Evolutionary conservation across 2,888 invertebrate species (phyloP).

Genomic region (Drosophila yooni): DNA sequence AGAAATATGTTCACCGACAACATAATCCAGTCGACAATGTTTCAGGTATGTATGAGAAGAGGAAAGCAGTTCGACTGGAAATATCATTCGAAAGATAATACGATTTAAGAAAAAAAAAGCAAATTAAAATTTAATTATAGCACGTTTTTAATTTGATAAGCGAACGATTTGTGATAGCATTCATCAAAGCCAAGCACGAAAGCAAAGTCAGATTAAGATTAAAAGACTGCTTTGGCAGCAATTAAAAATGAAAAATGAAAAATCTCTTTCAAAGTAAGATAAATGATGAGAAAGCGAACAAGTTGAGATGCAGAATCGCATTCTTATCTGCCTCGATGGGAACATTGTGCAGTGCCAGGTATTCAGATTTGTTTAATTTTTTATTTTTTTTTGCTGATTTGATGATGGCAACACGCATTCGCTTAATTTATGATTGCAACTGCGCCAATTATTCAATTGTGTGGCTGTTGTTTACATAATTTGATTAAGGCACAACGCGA

Average conservation of each 20-base stretch:
- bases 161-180: not conserved
- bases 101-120: too few relatives aligned
- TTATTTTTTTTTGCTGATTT: conserved; percentile 7
- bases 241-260: not conserved
- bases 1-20: conserved; percentile 98
- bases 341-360: conserved; percentile 18
- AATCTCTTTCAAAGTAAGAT: not conserved
- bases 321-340: not conserved
- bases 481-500: conserved; percentile 71
- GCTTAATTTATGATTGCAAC: conserved; percentile 42
- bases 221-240: not conserved
- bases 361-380: not conserved
- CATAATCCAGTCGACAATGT: conserved; percentile 93
- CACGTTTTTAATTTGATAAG: not conserved
- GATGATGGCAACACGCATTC: conserved; percentile 32
- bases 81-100: not conserved
- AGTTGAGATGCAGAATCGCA: not conserved
- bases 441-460: conserved; percentile 77
- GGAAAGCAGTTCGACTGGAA: not conserved
- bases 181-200: not conserved
- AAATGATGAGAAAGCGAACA: not conserved
- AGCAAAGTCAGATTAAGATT: not conserved
- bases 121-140: not conserved
- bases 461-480: conserved; percentile 60
- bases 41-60: conserved; percentile 86